Evolutionary conservation across 2,797 vertebrate genomes (phyloP), one percentile per base, ranked within the genome.

Genomic region (Caiman crocodilus): DNA sequence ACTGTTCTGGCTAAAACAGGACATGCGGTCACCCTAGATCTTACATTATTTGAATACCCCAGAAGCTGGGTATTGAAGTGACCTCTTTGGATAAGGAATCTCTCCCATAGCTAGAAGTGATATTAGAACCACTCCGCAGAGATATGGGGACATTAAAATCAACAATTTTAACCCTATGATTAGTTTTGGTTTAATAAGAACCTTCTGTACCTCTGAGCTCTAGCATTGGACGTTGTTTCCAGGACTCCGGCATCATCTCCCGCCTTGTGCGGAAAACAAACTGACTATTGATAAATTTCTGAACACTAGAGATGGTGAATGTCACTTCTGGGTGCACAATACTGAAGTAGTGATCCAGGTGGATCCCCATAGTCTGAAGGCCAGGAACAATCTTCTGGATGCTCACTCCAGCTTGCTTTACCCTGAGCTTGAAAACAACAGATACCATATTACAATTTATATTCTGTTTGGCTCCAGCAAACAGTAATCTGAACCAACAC

Each of bases 241-340:
- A 98, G 4, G 96, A 97, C 83, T 97, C 93, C 74, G 98, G 97
- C 97, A 98, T 97, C 97, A 97, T 98, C 84, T 98, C 97, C 91
- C 97, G 96, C 77, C 95, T 97, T 13, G 98, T 98, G 89, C 97
- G 97, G 96, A 98, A 97, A 85, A 98, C 98, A 97, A 98, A 98
- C n/a, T 98, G 98, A 89, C 98, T 98, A 93, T 98, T 98, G 97
- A 98, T 98, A 96, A 98, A 98, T 94, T 98, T 98, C 97, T 97
- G 97, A 95, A 98, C 98, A 95, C 98, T 97, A 65, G 94, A 97
- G 85, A 98, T 97, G 87, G 94, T 98, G 94, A 98, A 98, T 84
- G 97, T 98, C 18, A 98, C 96, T 95, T 98, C 97, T 57, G 97
- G 97, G 61, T 98, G 96, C 85, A 98, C 1, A 5, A 98, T 98